A percentile compares a stretch with the other conserved stretches of the same genome.
Evolutionary conservation across 2,888 invertebrate genomes (phyloP).

Genomic region (Bombylius major): DNA sequence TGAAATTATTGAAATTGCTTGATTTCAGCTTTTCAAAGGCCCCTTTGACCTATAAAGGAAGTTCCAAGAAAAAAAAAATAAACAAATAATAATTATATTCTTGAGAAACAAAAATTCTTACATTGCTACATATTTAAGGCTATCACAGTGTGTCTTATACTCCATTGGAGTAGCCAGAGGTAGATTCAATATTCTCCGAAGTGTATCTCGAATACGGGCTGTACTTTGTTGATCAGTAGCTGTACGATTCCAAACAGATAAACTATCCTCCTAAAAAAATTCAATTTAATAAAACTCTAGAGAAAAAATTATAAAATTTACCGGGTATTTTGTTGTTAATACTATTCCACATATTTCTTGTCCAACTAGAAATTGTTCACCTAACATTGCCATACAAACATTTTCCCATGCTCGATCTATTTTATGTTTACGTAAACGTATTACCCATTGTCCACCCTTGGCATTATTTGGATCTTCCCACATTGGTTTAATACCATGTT

Average conservation of each 20-base stretch:
- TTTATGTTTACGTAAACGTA: constrained; percentile 84
- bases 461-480: constrained; percentile 98
- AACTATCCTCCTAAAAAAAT: constrained; percentile 68
- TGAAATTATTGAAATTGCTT: constrained; percentile 24
- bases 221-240: constrained; percentile 82
- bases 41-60: constrained; percentile 34
- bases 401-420: constrained; percentile 98
- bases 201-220: constrained; percentile 83
- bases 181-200: constrained; percentile 88
- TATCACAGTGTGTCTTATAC: constrained; percentile 76
- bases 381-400: constrained; percentile 93
- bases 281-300: not conserved
- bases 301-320: constrained; percentile 20
- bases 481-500: constrained; percentile 96
- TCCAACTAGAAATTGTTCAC: constrained; percentile 98
- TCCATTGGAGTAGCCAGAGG: constrained; percentile 87
- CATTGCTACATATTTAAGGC: constrained; percentile 56
- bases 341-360: constrained; percentile 98
- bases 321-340: constrained; percentile 79
- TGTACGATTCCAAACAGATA: constrained; percentile 95
- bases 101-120: constrained; percentile 15
- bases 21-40: constrained; percentile 36
- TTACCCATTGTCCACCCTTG: constrained; percentile 97
- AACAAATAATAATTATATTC: not conserved
- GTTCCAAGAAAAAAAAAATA: constrained; percentile 7